phyloP scores from a whole-genome alignment of 2,113 vertebrate genomes.

The Oncorhynchus mykiss region DNA sequence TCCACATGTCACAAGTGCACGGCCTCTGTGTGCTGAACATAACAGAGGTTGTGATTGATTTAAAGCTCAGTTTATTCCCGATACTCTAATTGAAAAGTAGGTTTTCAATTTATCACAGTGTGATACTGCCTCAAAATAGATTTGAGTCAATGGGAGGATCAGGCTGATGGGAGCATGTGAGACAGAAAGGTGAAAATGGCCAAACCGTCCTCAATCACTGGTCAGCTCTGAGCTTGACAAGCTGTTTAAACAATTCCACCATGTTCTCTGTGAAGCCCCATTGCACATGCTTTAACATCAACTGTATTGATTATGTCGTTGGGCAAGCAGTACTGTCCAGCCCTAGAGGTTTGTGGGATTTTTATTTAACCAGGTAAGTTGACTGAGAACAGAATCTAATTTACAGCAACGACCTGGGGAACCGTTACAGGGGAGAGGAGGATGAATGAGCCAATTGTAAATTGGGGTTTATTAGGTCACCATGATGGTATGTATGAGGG shows the following conservation, averaged over 20 bases:
- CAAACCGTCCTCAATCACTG: not conserved
- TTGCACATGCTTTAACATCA: not conserved
- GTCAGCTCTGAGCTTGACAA: not conserved
- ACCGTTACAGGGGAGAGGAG: too few relatives aligned
- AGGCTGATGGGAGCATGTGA: not conserved
- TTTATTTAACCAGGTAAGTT: too few relatives aligned
- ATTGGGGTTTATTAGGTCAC: too few relatives aligned
- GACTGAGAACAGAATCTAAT: too few relatives aligned
- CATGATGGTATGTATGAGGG: too few relatives aligned
- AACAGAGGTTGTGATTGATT: not conserved
- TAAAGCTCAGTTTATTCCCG: not conserved
- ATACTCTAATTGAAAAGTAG: not conserved
- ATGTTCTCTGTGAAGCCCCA: not conserved
- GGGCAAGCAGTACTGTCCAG: not conserved
- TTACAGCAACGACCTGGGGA: too few relatives aligned
- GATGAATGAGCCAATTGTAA: too few relatives aligned
- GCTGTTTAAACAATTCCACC: not conserved
- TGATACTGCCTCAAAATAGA: slow-evolving; percentile 22
- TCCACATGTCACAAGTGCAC: too few relatives aligned
- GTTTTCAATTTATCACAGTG: not conserved
- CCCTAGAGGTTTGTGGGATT: not conserved
- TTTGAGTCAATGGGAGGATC: slow-evolving; percentile 9
- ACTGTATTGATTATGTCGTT: not conserved
- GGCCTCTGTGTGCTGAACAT: too few relatives aligned
- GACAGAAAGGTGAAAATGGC: slow-evolving; percentile 18